Base-by-base conservation (phyloP, 2,113 vertebrate genomes). In the Strix uralensis region DNA sequence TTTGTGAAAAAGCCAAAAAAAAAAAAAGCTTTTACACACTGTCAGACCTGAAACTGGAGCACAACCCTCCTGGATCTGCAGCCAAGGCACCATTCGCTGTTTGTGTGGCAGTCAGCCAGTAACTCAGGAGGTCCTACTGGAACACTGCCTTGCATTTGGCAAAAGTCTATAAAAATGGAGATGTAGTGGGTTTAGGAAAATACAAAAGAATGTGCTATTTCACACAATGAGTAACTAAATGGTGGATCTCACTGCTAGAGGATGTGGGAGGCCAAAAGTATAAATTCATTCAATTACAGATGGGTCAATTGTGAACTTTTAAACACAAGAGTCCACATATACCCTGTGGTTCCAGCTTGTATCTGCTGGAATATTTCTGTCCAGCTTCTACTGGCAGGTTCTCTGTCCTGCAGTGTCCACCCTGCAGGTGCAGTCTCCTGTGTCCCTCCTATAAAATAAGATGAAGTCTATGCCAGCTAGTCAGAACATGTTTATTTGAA, bases 51-150 rank as follows among this genome's bases (percentile, higher is more conserved):
- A 86, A 92, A 85, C 27, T 63, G 51, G 82, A 93, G 90, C 82
- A 51, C 11, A 90, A 47, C 52, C 47, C 63, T 92, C 29, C 59
- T 32, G 57, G 7, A 40, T 54, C 11, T 63, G 30, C 72, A 81
- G 94, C 94, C 88, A 94, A 74, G 86, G 82, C 91, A 72, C 66
- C 54, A 16, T 79, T 89, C 91, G 81, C 74, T 80, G 47, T 36
- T 85, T 32, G 55, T 47, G 57, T 65, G 95, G 90, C 91, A 7
- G 57, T 36, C 49, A 34, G 93, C 93, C 96, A 97, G 81, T 86
- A 90, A 47, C 90, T 86, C 81, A 96, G 95, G 93, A 96, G 96
- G 95, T 95, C 90, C 82, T 95, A 2, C 82, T 96, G 96, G 90
- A 94, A 51, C 54, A 57, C 74, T 86, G 94, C 96, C 94, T 51